Evolutionary conservation across 2,797 vertebrate species (phyloP).

Genomic region (Atherinosoma microstoma): DNA sequence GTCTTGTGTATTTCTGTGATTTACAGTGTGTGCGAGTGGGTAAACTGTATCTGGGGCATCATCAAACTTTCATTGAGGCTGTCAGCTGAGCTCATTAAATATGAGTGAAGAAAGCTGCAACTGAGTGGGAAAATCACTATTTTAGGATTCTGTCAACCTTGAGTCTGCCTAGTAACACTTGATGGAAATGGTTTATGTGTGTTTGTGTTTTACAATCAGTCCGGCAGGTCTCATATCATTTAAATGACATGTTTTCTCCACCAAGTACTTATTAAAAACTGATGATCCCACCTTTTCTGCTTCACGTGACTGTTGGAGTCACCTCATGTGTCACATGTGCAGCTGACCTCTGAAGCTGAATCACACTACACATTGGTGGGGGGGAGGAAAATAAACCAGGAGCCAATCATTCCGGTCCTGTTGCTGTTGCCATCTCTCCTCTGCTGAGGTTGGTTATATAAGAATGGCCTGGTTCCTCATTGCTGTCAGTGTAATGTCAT

Average conservation of each 20-base stretch:
- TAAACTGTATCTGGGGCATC: conserved; percentile 50
- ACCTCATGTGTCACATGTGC: conserved; percentile 7
- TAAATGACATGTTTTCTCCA: neutral
- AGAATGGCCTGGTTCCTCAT: conserved; percentile 53
- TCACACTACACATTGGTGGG: neutral
- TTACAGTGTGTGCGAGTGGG: conserved; percentile 10
- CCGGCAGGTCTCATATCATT: too few relatives aligned
- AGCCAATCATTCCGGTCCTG: conserved; percentile 7
- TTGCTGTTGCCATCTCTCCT: neutral
- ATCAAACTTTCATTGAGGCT: conserved; percentile 70
- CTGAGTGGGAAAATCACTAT: conserved; percentile 27
- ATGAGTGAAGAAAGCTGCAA: conserved; percentile 57
- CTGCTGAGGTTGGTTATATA: conserved; percentile 62
- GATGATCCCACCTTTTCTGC: neutral
- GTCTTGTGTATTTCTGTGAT: conserved; percentile 10
- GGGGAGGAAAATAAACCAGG: neutral
- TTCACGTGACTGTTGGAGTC: neutral
- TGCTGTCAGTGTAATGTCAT: conserved; percentile 48
- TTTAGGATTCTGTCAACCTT: conserved; percentile 10
- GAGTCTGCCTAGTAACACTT: conserved; percentile 53
- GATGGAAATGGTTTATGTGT: neutral
- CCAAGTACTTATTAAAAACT: neutral
- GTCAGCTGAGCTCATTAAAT: conserved; percentile 68
- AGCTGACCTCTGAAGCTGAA: conserved; percentile 18
- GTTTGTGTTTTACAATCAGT: neutral